These are phyloP conservation scores for Pogonocichla stellata DNA, from an alignment of 2,113 vertebrate species.

Conservation along the genomic window DNA sequence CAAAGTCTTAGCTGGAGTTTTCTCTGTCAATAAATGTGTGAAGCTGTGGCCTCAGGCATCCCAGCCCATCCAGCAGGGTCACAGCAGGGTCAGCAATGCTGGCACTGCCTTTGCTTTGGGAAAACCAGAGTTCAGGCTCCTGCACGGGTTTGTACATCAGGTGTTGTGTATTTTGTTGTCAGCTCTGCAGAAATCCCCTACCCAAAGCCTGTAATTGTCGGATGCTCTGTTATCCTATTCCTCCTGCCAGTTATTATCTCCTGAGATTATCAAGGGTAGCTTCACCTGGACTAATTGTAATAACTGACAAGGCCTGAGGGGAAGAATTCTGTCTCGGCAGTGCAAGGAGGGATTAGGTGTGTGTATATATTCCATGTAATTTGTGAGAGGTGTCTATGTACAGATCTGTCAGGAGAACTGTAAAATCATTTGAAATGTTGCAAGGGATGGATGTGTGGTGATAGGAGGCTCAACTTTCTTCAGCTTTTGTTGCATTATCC, in stretches of 20 bases:
- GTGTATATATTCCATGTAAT: conserved; percentile 7
- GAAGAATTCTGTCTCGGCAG: conserved; percentile 34
- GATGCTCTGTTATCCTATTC: not conserved
- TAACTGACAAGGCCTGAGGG: conserved; percentile 39
- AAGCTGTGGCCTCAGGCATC: not conserved
- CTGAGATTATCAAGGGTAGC: conserved; percentile 47
- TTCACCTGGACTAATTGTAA: conserved; percentile 52
- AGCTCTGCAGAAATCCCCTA: not conserved
- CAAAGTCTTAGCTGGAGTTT: not conserved
- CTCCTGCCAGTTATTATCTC: conserved; percentile 23
- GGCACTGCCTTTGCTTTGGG: not conserved
- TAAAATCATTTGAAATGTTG: conserved; percentile 13
- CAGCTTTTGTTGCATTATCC: not conserved
- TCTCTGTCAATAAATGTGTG: not conserved
- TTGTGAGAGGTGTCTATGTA: conserved; percentile 54
- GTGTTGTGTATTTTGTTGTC: not conserved
- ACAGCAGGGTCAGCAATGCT: not conserved
- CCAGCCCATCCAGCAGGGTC: not conserved
- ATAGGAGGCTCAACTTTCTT: conserved; percentile 26
- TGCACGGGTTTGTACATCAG: not conserved
- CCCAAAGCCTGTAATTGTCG: conserved; percentile 6
- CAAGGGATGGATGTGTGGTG: not conserved
- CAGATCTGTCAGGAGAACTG: conserved; percentile 41
- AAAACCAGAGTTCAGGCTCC: not conserved
- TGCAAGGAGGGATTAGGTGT: conserved; percentile 50